phyloP scores from a whole-genome alignment of 2,797 vertebrate species.

The Pseudochaenichthys georgianus region DNA sequence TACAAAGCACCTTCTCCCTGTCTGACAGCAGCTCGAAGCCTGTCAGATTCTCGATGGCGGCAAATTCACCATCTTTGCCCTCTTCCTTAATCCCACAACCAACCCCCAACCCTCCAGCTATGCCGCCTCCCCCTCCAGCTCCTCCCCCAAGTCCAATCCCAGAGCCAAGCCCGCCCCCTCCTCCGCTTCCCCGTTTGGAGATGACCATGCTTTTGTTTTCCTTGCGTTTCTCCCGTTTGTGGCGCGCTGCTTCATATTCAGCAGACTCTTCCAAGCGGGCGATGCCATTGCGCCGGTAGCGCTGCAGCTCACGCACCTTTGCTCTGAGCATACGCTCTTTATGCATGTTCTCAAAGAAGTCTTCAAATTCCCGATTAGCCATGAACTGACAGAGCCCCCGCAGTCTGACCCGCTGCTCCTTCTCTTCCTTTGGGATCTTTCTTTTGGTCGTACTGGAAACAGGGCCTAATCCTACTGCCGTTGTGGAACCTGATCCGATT shows the following conservation, averaged over 20 bases:
- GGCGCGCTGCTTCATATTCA: constrained; percentile 94
- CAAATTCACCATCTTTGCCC: constrained; percentile 92
- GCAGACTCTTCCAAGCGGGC: constrained; percentile 93
- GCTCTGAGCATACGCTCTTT: constrained; percentile 93
- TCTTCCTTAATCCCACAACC: constrained; percentile 88
- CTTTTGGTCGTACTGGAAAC: constrained; percentile 82
- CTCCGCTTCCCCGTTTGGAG: constrained; percentile 85
- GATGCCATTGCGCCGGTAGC: constrained; percentile 95
- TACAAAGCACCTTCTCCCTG: constrained; percentile 95
- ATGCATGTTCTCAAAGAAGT: constrained; percentile 97
- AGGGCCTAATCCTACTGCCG: constrained; percentile 37
- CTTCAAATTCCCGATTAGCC: constrained; percentile 95
- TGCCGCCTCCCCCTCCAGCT: constrained; percentile 65
- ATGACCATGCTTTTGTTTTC: constrained; percentile 90
- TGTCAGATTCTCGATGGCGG: constrained; percentile 93
- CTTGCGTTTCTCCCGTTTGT: constrained; percentile 96
- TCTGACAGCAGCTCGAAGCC: constrained; percentile 96
- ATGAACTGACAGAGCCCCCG: constrained; percentile 96
- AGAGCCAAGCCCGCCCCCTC: constrained; percentile 66
- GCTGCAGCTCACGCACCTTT: constrained; percentile 95
- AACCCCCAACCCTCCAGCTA: constrained; percentile 63
- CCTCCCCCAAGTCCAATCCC: constrained; percentile 81
- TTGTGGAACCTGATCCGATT: constrained; percentile 25
- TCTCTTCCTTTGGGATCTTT: constrained; percentile 96
- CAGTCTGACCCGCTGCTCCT: constrained; percentile 91